A percentile compares a stretch with the other conserved stretches of the same genome.
Evolutionary conservation across 2,113 vertebrate genomes (phyloP).

Genomic region (Ahaetulla prasina): DNA sequence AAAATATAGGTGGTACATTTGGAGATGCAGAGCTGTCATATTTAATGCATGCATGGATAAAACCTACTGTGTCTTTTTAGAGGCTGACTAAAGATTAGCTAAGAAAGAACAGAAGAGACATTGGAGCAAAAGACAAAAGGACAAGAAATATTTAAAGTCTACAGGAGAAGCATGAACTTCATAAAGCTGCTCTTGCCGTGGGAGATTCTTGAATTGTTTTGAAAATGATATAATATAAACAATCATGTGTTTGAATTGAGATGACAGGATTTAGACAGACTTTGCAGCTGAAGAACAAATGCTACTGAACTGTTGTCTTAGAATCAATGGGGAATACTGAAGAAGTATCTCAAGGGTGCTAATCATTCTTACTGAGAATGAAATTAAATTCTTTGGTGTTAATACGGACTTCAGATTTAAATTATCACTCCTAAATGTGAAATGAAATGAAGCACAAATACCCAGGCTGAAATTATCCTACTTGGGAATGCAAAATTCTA

Average conservation of each 20-base stretch:
- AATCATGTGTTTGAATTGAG: conserved; percentile 37
- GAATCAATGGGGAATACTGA: conserved; percentile 33
- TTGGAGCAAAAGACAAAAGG: conserved; percentile 23
- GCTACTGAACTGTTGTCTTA: conserved; percentile 49
- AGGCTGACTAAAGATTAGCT: conserved; percentile 12
- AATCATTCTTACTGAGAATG: conserved; percentile 46
- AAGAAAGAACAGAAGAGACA: conserved; percentile 4
- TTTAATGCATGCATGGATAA: not conserved
- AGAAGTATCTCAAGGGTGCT: conserved; percentile 44
- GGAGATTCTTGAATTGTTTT: conserved; percentile 15
- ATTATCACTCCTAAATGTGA: conserved; percentile 11
- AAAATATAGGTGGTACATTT: not conserved
- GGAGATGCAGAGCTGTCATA: not conserved
- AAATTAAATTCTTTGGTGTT: conserved; percentile 50
- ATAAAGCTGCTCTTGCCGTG: conserved; percentile 33
- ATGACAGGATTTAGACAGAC: conserved; percentile 45
- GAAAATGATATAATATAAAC: conserved; percentile 13
- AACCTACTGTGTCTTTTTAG: conserved; percentile 17
- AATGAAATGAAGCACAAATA: not conserved
- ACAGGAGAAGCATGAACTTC: conserved; percentile 33
- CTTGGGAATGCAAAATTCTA: not conserved
- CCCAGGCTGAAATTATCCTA: not conserved
- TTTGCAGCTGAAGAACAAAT: conserved; percentile 38
- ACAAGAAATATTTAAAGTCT: conserved; percentile 44
- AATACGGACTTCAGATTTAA: conserved; percentile 51